These are phyloP conservation scores for Macrotis lagotis DNA, from an alignment of 2,113 vertebrate genomes.

Conservation along the genomic window DNA sequence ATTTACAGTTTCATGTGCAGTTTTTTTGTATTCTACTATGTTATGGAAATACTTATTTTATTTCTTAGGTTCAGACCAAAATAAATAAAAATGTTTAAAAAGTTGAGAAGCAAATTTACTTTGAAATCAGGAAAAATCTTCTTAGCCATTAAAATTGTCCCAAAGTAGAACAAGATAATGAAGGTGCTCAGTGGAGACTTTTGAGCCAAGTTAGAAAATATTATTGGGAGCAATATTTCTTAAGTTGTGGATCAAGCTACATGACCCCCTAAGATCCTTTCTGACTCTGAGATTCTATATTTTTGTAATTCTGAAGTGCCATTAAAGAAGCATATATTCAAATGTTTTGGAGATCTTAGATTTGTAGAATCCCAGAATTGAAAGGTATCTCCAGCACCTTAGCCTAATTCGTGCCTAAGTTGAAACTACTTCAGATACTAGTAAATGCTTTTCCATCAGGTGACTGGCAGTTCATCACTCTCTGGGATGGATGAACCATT, in stretches of 20 bases:
- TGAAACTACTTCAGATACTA: neutral
- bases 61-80: too few relatives aligned
- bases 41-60: too few relatives aligned
- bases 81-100: neutral
- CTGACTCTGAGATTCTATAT: neutral
- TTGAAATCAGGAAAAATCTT: neutral
- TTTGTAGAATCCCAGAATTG: neutral
- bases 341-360: neutral
- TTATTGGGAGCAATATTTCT: neutral
- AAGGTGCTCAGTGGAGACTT: neutral
- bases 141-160: neutral
- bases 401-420: neutral
- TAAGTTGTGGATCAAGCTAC: neutral
- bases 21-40: too few relatives aligned
- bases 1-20: too few relatives aligned
- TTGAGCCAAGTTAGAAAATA: neutral
- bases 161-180: neutral
- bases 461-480: neutral
- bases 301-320: neutral
- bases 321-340: neutral
- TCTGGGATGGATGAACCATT: neutral
- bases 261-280: neutral
- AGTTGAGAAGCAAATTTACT: neutral
- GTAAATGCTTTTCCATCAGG: neutral
- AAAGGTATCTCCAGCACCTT: neutral